A percentile compares a stretch with the other conserved stretches of the same genome.
These are phyloP conservation scores for Eumerus sabulonum DNA, from an alignment of 2,888 invertebrate species.

Conservation along the genomic window DNA sequence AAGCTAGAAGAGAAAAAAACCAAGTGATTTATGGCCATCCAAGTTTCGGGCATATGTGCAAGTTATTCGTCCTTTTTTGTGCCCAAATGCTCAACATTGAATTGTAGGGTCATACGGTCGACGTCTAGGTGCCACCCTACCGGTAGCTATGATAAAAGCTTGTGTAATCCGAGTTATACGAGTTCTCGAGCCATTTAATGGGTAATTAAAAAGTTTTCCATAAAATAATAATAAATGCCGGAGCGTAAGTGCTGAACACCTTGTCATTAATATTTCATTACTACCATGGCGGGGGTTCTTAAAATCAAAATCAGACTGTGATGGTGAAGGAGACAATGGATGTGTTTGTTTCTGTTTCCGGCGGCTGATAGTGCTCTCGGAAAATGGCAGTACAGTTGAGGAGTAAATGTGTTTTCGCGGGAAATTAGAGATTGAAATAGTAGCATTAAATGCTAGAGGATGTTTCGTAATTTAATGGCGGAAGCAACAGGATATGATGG, in stretches of 20 bases:
- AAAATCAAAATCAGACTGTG: not conserved
- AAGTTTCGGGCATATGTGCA: constrained; percentile 55
- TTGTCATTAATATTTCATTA: constrained; percentile 58
- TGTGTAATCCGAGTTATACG: constrained; percentile 13
- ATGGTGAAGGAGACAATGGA: not conserved
- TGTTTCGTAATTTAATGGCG: too few relatives aligned
- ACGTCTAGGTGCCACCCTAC: not conserved
- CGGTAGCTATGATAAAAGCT: constrained; percentile 2
- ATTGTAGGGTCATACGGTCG: not conserved
- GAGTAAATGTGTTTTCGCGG: constrained; percentile 22
- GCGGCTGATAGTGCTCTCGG: constrained; percentile 20
- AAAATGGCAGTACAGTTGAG: constrained; percentile 2
- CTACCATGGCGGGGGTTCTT: not conserved
- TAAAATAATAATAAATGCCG: constrained; percentile 59
- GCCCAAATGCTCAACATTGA: constrained; percentile 26
- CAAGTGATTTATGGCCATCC: constrained; percentile 51
- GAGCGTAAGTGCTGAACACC: constrained; percentile 52
- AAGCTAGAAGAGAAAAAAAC: constrained; percentile 21
- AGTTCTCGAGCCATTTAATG: constrained; percentile 26
- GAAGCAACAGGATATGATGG: too few relatives aligned
- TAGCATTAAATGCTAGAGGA: too few relatives aligned
- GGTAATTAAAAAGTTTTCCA: constrained; percentile 56
- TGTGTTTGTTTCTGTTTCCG: constrained; percentile 29
- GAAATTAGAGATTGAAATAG: constrained; percentile 15
- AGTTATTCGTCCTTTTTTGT: constrained; percentile 39